Evolutionary conservation across 2,797 vertebrate genomes (phyloP), one percentile per base, ranked within the genome.

Genomic region (Microctenopoma steveboyesi): DNA sequence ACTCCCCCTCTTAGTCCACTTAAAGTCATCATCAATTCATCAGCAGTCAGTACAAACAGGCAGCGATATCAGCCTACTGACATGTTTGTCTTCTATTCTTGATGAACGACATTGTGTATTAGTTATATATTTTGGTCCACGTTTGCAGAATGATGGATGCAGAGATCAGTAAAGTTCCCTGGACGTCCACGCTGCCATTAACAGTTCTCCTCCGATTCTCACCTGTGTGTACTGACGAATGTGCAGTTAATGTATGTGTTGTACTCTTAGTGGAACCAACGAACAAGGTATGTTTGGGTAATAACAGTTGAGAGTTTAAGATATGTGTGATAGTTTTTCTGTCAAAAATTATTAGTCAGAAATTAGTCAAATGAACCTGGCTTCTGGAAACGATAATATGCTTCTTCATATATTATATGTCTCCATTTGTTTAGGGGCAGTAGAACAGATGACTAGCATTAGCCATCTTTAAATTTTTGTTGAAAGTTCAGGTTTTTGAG

Each of bases 21-120:
- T 71, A 54, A 74, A 76, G 69, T 76, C 73, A 62, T 74, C 69
- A 78, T 76, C 81, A 78, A 49, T 84, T 82, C 69, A 83, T 74
- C 78, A 76, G 52, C 59, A 64, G 64, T 72, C 67, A 28, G 59
- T 65, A 40, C 46, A 74, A 54, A 60, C 72, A 55, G 28, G 30
- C 51, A 43, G 68, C 10, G 43, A 74, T 47, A 47, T 72, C 68
- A 67, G n/a, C 58, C 25, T 4, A 2, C 42, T 39, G 60, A 33
- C 12, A 22, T 10, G 7, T 39, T 56, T 10, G 13, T 7, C 45
- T 14, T 39, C 43, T 27, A 42, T n/a, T 65, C 51, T 30, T 1
- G 33, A 58, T 7, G 3, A 43, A 49, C 49, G 18, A 35, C 22
- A 35, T 3, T 5, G 37, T 35, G 30, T 15, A 13, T 42, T 9